phyloP scores from a whole-genome alignment of 1,140 invertebrate species.

The Paraescarpia echinospica region DNA sequence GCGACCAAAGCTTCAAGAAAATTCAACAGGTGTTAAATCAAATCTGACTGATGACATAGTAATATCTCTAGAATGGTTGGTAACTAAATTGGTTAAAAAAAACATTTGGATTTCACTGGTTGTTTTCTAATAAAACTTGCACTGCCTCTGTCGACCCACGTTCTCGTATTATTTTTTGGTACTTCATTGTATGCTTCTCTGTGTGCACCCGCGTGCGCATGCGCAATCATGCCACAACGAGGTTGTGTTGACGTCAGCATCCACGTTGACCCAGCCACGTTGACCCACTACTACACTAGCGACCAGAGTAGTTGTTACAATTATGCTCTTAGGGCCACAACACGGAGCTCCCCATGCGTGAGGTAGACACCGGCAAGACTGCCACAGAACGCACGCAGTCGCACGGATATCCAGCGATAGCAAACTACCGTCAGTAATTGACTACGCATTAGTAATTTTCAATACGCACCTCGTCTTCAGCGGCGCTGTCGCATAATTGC shows the following conservation, averaged over 20 bases:
- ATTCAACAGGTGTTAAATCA: no score
- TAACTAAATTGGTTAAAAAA: no score
- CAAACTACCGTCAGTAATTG: neutral
- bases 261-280: neutral
- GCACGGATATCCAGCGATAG: neutral
- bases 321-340: neutral
- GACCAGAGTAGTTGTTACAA: neutral
- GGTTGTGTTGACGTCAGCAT: neutral
- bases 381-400: neutral
- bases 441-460: neutral
- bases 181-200: no score
- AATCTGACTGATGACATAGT: no score
- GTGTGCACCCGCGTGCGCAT: no score
- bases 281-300: neutral
- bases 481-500: neutral
- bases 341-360: neutral
- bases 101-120: no score
- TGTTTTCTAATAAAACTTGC: no score
- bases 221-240: no score
- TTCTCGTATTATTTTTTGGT: no score
- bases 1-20: no score
- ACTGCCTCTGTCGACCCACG: no score
- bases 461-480: neutral
- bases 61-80: no score
- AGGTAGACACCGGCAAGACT: neutral